Conservation (phyloP, 2,113 vertebrate species). For the Thunnus maccoyii region DNA sequence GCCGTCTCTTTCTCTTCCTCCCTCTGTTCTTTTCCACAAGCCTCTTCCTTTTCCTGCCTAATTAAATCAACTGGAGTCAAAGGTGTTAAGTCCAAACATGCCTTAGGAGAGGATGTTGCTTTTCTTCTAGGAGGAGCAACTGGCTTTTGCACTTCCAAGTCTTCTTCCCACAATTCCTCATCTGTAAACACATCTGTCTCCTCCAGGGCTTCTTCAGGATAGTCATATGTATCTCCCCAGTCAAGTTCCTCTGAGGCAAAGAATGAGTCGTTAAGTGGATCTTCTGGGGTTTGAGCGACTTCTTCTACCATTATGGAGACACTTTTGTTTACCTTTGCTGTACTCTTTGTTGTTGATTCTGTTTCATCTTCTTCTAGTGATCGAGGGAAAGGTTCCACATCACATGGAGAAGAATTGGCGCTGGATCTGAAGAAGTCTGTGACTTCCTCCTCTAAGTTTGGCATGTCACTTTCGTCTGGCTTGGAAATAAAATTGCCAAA, state of each 20-base stretch:
- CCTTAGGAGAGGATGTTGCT: conserved; percentile 55
- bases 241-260: conserved; percentile 59
- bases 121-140: conserved; percentile 66
- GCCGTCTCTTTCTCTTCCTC: conserved; percentile 73
- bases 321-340: conserved; percentile 41
- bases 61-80: conserved; percentile 65
- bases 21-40: conserved; percentile 61
- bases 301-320: conserved; percentile 48
- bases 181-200: not conserved
- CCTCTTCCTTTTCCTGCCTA: conserved; percentile 50
- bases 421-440: conserved; percentile 82
- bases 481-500: conserved; percentile 35
- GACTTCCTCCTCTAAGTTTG: conserved; percentile 69
- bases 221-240: conserved; percentile 54
- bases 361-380: conserved; percentile 38
- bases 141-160: conserved; percentile 35
- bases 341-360: conserved; percentile 39
- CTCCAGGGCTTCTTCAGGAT: not conserved
- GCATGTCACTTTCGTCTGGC: conserved; percentile 26
- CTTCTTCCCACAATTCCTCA: conserved; percentile 30
- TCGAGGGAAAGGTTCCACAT: conserved; percentile 53
- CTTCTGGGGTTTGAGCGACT: conserved; percentile 22
- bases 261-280: conserved; percentile 39
- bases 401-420: conserved; percentile 79
- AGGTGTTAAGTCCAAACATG: conserved; percentile 76